phyloP scores from a whole-genome alignment of 2,797 vertebrate species.

The Gymnothorax javanicus region DNA sequence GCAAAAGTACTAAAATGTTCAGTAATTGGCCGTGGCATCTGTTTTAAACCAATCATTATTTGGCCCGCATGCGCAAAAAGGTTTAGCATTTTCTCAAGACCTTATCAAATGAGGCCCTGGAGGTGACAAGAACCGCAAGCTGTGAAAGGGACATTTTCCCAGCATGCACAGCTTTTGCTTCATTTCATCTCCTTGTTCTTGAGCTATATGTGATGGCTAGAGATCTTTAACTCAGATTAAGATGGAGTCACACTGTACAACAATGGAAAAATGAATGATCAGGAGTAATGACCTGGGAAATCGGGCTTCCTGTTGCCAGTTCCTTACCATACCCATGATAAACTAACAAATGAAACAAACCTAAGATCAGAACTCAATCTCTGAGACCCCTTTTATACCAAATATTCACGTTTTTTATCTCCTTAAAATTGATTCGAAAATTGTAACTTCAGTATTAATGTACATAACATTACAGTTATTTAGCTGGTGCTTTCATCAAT shows the following conservation, averaged over 20 bases:
- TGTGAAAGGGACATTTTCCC: background rate
- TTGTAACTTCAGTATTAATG: too few relatives aligned
- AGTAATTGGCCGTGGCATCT: too few relatives aligned
- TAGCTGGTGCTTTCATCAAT: too few relatives aligned
- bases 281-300: background rate
- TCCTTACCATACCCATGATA: background rate
- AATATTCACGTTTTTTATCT: too few relatives aligned
- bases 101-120: too few relatives aligned
- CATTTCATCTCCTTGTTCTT: slow-evolving; percentile 29
- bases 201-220: slow-evolving; percentile 40
- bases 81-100: too few relatives aligned
- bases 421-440: too few relatives aligned
- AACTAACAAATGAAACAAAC: background rate
- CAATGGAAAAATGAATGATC: slow-evolving; percentile 23
- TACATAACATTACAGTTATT: too few relatives aligned
- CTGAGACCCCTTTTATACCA: background rate
- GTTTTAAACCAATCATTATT: too few relatives aligned
- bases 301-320: background rate
- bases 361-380: background rate
- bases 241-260: too few relatives aligned
- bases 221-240: slow-evolving; percentile 38
- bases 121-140: background rate
- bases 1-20: too few relatives aligned
- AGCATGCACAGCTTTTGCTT: background rate
- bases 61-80: too few relatives aligned